Conservation (phyloP, 2,888 invertebrate genomes). For the Camptogramma bilineatum region DNA sequence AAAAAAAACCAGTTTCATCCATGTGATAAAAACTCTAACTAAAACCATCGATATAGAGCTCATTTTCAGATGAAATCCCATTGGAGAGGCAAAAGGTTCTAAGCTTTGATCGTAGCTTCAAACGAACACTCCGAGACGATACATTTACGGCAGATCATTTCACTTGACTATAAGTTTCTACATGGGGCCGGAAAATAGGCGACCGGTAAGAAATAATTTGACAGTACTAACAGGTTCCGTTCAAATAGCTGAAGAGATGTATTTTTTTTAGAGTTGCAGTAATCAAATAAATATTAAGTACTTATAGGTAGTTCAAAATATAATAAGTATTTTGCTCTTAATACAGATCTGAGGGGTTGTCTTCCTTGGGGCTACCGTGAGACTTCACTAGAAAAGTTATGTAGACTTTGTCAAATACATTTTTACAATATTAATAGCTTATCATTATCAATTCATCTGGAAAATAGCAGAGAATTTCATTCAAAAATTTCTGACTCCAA, state of each 20-base stretch:
- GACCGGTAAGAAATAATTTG: constrained; percentile 22
- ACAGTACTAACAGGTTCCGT: background rate
- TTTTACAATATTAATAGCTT: too few species aligned
- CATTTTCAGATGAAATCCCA: constrained; percentile 5
- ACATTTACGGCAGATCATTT: constrained; percentile 74
- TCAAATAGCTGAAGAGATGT: too few species aligned
- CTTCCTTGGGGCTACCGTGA: too few species aligned
- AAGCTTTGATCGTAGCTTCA: constrained; percentile 62
- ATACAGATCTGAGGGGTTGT: too few species aligned
- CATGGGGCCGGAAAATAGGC: constrained; percentile 54
- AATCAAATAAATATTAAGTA: too few species aligned
- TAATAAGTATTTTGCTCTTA: too few species aligned
- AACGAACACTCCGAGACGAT: constrained; percentile 70
- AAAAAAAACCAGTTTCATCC: constrained; percentile 6
- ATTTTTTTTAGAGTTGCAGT: too few species aligned
- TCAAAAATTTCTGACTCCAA: background rate
- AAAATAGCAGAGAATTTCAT: too few species aligned
- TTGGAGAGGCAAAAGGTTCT: constrained; percentile 31
- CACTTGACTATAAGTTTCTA: constrained; percentile 65
- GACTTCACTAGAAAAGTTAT: too few species aligned
- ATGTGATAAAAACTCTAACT: background rate
- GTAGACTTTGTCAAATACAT: too few species aligned
- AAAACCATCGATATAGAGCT: background rate
- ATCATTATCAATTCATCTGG: too few species aligned
- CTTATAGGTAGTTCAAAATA: too few species aligned